Evolutionary conservation across 2,113 vertebrate species (phyloP).

Genomic region (Centropus bengalensis): DNA sequence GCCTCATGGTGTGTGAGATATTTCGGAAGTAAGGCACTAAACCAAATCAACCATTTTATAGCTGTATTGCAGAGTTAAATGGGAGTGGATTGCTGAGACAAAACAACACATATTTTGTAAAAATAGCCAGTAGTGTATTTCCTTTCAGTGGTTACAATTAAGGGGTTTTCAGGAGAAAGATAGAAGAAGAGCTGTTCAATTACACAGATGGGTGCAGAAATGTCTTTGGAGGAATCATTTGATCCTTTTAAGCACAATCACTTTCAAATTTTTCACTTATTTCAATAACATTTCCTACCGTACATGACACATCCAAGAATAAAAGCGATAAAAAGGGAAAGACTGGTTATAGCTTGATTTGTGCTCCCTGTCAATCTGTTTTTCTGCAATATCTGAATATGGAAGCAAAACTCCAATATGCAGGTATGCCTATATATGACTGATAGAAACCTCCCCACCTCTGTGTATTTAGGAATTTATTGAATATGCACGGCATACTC

Average conservation of each 20-base stretch:
- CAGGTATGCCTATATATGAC: accelerated
- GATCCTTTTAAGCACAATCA: constrained; percentile 38
- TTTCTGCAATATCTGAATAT: background rate
- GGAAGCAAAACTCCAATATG: accelerated
- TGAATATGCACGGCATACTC: background rate
- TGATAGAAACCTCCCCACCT: too few relatives aligned
- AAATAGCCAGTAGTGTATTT: constrained; percentile 44
- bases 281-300: background rate
- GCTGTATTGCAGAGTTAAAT: constrained; percentile 18
- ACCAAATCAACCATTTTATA: constrained; percentile 43
- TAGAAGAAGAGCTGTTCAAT: constrained; percentile 42
- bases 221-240: constrained; percentile 32
- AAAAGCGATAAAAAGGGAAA: background rate
- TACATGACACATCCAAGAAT: background rate
- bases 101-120: background rate
- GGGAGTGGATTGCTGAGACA: background rate
- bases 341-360: background rate
- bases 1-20: background rate
- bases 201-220: constrained; percentile 50
- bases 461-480: background rate
- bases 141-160: constrained; percentile 12
- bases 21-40: background rate
- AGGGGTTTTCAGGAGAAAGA: background rate
- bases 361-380: background rate
- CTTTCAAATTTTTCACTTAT: background rate